Base-by-base conservation (phyloP, 2,888 invertebrate genomes). In the Pyralis farinalis region DNA sequence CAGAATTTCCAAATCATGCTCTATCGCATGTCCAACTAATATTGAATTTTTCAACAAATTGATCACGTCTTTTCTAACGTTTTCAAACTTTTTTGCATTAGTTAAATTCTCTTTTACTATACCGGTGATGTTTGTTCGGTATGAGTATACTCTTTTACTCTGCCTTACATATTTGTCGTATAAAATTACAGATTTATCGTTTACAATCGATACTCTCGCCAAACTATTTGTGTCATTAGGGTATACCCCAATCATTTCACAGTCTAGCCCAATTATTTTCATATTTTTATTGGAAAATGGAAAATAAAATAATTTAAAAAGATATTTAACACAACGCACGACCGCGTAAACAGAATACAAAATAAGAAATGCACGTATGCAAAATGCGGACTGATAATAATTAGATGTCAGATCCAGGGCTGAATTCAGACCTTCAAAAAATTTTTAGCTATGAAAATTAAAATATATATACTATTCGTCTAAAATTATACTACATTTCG, bases 111-210 rank as follows among this genome's bases (percentile, higher is more conserved):
- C 29, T 29, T 28, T 36, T 16, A 29, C 29, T 7, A 36, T 29
- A 1, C 36, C 36, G 5, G 20, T 36, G 10, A 29, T 9, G n/a
- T 5, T 6, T 1, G 28, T 36, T 4, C 29, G 28, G 11, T 36
- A 36, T 10, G 9, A 9, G 3, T 29, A 9, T 3, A 36, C 36
- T 29, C 29, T 36, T 1, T 16, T 7, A 2, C 29, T 20, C 7
- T 29, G 36, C 0, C 28, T 28, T 1, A 36, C 36, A 29, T 29
- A 36, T 20, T 29, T 20, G 11, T 36, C 36, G 28, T 36, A 36
- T 0, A 16, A 2, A 7, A 28, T 20, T 8, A 29, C 3, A 7
- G 10, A 9, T 20, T 36, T 29, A n/a, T 36, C 16, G 1, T 28
- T 16, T 5, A 36, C 36, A 9, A 36, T 8, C 6, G 36, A 36